Conservation (phyloP, 2,797 vertebrate species). For the Oryzias dopingdopingensis region DNA sequence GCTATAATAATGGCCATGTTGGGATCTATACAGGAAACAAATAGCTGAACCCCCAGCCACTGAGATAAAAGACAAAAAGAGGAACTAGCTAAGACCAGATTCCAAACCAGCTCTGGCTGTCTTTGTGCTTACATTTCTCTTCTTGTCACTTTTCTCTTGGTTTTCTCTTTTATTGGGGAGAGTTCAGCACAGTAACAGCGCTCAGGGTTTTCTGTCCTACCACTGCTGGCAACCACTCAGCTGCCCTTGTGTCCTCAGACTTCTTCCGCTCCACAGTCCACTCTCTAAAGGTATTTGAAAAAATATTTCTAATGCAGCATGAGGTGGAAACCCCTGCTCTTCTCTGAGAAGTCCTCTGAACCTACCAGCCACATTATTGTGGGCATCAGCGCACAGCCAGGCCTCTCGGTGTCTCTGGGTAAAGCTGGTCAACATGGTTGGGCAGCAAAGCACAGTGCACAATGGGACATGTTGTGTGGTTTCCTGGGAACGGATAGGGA, state of each 20-base stretch:
- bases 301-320: constrained; percentile 43
- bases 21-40: constrained; percentile 55
- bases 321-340: constrained; percentile 53
- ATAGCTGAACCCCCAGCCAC: constrained; percentile 48
- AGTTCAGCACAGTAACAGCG: constrained; percentile 59
- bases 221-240: constrained; percentile 62
- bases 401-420: constrained; percentile 67
- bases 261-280: constrained; percentile 42
- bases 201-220: constrained; percentile 51
- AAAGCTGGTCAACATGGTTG: constrained; percentile 79
- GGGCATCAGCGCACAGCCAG: constrained; percentile 61
- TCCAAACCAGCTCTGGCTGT: constrained; percentile 69
- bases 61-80: constrained; percentile 55
- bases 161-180: constrained; percentile 68
- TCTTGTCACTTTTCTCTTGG: constrained; percentile 64
- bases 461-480: constrained; percentile 83
- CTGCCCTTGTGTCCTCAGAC: constrained; percentile 25
- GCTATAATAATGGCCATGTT: constrained; percentile 39
- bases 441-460: constrained; percentile 81
- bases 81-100: constrained; percentile 82
- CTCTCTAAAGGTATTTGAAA: constrained; percentile 41
- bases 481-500: constrained; percentile 81
- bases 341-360: constrained; percentile 37
- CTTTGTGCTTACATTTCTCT: constrained; percentile 69
- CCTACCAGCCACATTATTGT: constrained; percentile 44